These are phyloP conservation scores for Sesia apiformis DNA, from an alignment of 2,888 invertebrate genomes.

Conservation along the genomic window DNA sequence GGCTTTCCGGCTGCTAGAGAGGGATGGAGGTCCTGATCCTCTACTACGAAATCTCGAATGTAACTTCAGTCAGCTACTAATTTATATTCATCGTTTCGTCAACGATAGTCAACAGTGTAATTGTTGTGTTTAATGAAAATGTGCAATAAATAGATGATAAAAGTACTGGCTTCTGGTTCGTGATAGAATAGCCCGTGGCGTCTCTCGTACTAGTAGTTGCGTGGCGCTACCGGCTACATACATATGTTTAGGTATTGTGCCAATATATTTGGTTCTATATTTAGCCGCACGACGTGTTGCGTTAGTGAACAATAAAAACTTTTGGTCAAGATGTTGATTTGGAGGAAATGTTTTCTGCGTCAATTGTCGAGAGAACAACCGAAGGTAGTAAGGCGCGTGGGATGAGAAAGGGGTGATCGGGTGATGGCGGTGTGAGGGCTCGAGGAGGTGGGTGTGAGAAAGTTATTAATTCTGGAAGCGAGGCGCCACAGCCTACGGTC, in stretches of 20 bases:
- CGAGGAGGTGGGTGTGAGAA: constrained; percentile 42
- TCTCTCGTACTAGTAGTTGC: too few species aligned
- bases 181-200: too few species aligned
- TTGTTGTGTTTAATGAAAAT: too few species aligned
- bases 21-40: constrained; percentile 28
- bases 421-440: constrained; percentile 24
- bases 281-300: too few species aligned
- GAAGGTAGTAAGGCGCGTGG: constrained; percentile 22
- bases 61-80: neutral
- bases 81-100: too few species aligned
- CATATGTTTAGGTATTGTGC: too few species aligned
- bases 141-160: too few species aligned
- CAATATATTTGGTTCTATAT: too few species aligned
- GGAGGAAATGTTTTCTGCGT: constrained; percentile 6
- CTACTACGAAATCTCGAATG: constrained; percentile 40
- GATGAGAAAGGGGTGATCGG: constrained; percentile 13
- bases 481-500: constrained; percentile 65
- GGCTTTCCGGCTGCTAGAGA: constrained; percentile 51
- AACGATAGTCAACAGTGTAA: too few species aligned
- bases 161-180: too few species aligned
- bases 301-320: too few species aligned
- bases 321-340: neutral
- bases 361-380: constrained; percentile 29
- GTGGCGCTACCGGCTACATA: too few species aligned
- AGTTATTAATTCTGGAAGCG: constrained; percentile 73